A percentile compares a stretch with the other conserved stretches of the same genome.
Evolutionary conservation across 2,888 invertebrate genomes (phyloP).

Genomic region (Melipona beecheii): DNA sequence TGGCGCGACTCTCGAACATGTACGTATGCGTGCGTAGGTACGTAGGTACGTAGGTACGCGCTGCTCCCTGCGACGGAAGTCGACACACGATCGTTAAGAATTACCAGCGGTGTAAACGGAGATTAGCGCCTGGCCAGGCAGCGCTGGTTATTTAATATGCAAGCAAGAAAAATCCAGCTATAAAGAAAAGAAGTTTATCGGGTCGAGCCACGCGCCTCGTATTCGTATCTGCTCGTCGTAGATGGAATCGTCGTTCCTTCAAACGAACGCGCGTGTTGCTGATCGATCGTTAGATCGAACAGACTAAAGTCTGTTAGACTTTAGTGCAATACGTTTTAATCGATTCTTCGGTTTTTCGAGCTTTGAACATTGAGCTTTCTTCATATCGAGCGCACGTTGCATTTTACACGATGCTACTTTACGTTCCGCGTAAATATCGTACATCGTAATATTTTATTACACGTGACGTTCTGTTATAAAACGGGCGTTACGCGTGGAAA

Average conservation of each 20-base stretch:
- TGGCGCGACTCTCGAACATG: not conserved
- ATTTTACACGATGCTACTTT: no score
- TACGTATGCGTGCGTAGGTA: no score
- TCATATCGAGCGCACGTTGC: no score
- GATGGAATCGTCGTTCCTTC: not conserved
- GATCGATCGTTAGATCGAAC: not conserved
- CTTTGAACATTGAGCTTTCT: no score
- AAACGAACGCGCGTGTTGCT: not conserved
- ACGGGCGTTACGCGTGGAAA: no score
- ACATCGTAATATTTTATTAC: no score
- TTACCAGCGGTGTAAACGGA: conserved; percentile 42
- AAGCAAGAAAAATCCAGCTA: conserved; percentile 48
- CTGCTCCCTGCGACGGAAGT: not conserved
- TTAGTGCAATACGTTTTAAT: no score
- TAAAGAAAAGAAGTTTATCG: conserved; percentile 31
- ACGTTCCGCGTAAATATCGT: no score
- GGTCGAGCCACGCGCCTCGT: conserved; percentile 14
- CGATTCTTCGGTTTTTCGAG: no score
- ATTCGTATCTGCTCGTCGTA: not conserved
- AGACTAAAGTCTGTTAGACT: no score
- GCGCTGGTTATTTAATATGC: conserved; percentile 40
- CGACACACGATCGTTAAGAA: conserved; percentile 50
- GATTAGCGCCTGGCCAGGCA: conserved; percentile 36
- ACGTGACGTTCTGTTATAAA: no score
- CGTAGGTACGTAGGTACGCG: not conserved